Conservation (phyloP, 2,113 vertebrate genomes). For the Argyrosomus japonicus region DNA sequence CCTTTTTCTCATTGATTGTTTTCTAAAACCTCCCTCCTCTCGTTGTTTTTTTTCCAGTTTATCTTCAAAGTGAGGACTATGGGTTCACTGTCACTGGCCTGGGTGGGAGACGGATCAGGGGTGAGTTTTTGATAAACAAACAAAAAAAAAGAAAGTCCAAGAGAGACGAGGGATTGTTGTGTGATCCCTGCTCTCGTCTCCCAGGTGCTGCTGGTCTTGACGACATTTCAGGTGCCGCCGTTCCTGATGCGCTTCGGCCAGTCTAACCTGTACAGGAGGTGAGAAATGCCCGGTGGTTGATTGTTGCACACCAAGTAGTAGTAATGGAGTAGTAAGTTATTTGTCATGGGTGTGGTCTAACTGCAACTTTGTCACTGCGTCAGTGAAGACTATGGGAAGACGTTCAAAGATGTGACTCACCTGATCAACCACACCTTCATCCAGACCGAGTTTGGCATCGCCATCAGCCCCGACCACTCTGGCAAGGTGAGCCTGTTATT, state of each 20-base stretch:
- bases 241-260: conserved; percentile 89
- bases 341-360: conserved; percentile 33
- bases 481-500: conserved; percentile 87
- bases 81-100: conserved; percentile 89
- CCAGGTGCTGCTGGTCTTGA: conserved; percentile 90
- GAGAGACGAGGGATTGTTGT: neutral
- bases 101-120: conserved; percentile 91
- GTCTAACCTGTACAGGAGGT: conserved; percentile 93
- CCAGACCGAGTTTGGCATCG: conserved; percentile 92
- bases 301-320: too few species aligned
- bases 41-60: conserved; percentile 75
- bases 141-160: neutral
- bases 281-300: conserved; percentile 41
- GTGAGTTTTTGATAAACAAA: conserved; percentile 80
- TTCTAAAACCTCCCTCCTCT: neutral
- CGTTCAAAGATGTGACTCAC: conserved; percentile 78
- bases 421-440: conserved; percentile 83
- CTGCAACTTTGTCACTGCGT: conserved; percentile 43
- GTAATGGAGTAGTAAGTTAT: neutral
- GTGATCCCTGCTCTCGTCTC: neutral
- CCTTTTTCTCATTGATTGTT: neutral
- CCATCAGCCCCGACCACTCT: conserved; percentile 92
- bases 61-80: conserved; percentile 87
- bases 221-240: conserved; percentile 89
- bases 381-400: conserved; percentile 83